phyloP scores from a whole-genome alignment of 2,888 invertebrate species.

The Bedellia somnulentella region DNA sequence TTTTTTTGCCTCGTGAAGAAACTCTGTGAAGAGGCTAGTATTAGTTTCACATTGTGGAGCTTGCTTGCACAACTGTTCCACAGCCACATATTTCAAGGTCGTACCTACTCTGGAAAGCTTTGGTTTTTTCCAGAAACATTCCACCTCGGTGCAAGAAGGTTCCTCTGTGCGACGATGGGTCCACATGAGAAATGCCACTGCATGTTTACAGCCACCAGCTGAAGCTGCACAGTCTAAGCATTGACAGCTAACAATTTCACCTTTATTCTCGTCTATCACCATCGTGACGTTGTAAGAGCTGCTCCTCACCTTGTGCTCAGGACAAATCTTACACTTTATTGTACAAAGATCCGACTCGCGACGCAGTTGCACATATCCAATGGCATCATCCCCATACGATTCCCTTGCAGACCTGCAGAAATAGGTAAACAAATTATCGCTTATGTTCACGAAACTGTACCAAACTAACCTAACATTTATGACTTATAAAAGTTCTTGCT shows the following conservation, averaged over 20 bases:
- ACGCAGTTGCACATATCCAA: no score
- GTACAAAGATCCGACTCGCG: neutral
- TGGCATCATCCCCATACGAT: no score
- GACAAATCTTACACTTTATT: no score
- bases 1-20: no score
- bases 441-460: no score
- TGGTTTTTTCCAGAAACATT: constrained; percentile 8
- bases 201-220: no score
- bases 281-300: constrained; percentile 6
- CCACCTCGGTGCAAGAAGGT: neutral
- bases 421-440: no score
- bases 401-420: no score
- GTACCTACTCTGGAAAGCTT: constrained; percentile 8
- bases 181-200: constrained; percentile 4
- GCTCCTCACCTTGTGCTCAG: constrained; percentile 6
- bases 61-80: neutral
- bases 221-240: constrained; percentile 7
- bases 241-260: constrained; percentile 3
- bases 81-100: constrained; percentile 5
- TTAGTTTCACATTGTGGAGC: neutral
- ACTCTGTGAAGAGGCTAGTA: no score
- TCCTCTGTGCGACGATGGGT: neutral
- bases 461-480: no score
- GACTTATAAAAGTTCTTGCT: no score
- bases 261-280: constrained; percentile 4